phyloP scores from a whole-genome alignment of 1,140 invertebrate species.

The Anastatus disparis region DNA sequence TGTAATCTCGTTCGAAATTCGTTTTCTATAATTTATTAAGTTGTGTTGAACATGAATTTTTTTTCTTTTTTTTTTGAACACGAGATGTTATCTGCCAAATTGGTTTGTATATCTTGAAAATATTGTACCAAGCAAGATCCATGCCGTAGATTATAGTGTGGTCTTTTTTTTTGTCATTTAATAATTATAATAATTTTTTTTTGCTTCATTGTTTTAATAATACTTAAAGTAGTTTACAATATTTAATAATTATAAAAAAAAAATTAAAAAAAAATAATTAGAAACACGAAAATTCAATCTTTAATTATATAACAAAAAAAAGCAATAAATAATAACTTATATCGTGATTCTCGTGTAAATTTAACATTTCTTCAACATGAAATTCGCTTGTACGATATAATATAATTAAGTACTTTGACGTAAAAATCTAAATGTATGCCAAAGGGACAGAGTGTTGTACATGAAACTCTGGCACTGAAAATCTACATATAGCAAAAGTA shows the following conservation, averaged over 20 bases:
- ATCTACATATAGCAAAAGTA: not conserved
- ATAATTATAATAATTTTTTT: not conserved
- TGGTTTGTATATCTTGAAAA: not conserved
- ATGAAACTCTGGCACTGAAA: not conserved
- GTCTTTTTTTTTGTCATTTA: not conserved
- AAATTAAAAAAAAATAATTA: too few species aligned
- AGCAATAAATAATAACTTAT: too few species aligned
- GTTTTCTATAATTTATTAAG: not conserved
- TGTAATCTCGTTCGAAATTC: not conserved
- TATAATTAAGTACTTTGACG: too few species aligned
- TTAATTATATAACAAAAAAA: too few species aligned
- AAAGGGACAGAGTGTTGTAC: conserved; percentile 21
- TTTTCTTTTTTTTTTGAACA: not conserved
- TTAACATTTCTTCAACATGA: too few species aligned
- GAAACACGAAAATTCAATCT: too few species aligned
- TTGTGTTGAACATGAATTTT: not conserved
- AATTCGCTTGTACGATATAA: too few species aligned
- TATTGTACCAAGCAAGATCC: not conserved
- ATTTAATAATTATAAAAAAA: too few species aligned
- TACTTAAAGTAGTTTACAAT: too few species aligned
- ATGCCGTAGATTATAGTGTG: not conserved
- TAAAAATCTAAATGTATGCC: conserved; percentile 9
- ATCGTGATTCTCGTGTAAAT: too few species aligned
- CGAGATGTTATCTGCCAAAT: not conserved
- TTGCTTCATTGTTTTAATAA: not conserved